phyloP scores from a whole-genome alignment of 2,113 vertebrate species.

The Notothenia coriiceps region DNA sequence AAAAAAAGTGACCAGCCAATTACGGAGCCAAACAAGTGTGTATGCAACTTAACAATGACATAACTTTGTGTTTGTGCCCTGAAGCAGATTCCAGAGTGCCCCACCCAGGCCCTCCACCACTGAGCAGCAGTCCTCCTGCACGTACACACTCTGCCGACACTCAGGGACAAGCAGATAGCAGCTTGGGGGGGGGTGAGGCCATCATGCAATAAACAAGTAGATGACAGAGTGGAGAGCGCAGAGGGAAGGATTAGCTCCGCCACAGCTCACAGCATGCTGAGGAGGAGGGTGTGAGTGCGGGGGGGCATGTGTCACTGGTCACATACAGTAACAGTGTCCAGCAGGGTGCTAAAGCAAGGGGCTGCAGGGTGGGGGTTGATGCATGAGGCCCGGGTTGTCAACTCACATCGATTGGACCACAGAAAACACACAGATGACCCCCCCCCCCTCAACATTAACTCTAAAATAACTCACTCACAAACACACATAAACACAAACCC shows the following conservation, averaged over 20 bases:
- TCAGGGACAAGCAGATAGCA: slow-evolving; percentile 50
- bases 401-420: slow-evolving; percentile 35
- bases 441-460: slow-evolving; percentile 3
- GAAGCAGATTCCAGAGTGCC: slow-evolving; percentile 64
- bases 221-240: slow-evolving; percentile 59
- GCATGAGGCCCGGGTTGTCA: slow-evolving; percentile 49
- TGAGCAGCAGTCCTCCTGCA: slow-evolving; percentile 68
- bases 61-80: slow-evolving; percentile 49
- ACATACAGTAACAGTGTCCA: slow-evolving; percentile 23
- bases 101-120: slow-evolving; percentile 67
- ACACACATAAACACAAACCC: slow-evolving; percentile 22
- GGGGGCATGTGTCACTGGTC: slow-evolving; percentile 27
- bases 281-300: not conserved
- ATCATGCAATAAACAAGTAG: slow-evolving; percentile 68
- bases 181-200: slow-evolving; percentile 33
- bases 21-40: slow-evolving; percentile 12
- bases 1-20: not conserved
- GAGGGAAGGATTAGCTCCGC: slow-evolving; percentile 51
- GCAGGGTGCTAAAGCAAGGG: not conserved
- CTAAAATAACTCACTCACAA: slow-evolving; percentile 66
- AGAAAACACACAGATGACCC: slow-evolving; percentile 42
- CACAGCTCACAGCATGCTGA: slow-evolving; percentile 41
- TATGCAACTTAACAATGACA: slow-evolving; percentile 54
- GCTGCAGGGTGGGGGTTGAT: slow-evolving; percentile 11
- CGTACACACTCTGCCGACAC: slow-evolving; percentile 70